These are phyloP conservation scores for Meles meles DNA, from an alignment of 2,113 vertebrate species.

Conservation along the genomic window DNA sequence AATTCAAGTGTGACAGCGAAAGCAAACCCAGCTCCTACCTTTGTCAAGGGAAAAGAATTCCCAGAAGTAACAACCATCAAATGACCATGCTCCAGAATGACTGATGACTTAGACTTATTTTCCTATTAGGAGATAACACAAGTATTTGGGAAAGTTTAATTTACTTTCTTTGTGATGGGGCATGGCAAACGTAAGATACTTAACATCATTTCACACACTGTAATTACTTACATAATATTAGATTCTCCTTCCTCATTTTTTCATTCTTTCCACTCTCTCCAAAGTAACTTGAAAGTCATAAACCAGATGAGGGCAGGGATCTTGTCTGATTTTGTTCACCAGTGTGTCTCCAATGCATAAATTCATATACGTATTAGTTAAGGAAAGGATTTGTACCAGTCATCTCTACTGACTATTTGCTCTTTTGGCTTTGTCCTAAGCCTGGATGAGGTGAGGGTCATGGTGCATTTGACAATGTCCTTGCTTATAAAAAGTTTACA, in stretches of 20 bases:
- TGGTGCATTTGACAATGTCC: neutral
- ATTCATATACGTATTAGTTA: neutral
- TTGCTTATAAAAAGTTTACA: neutral
- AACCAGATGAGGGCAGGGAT: neutral
- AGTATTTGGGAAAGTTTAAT: neutral
- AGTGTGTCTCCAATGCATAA: neutral
- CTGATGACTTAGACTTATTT: neutral
- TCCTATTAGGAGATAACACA: neutral
- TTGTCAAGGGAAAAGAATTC: neutral
- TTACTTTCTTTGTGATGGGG: neutral
- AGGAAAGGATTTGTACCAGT: neutral
- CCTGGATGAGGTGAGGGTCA: neutral
- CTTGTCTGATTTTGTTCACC: neutral
- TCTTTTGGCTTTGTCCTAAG: neutral
- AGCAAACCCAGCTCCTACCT: neutral
- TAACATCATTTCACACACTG: neutral
- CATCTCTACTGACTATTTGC: neutral
- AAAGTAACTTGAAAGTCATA: neutral
- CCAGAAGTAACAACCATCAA: neutral
- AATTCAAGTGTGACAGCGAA: neutral
- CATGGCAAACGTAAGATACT: neutral
- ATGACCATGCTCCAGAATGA: neutral
- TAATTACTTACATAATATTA: neutral
- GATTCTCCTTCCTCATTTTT: neutral
- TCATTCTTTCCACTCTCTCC: neutral